These are phyloP conservation scores for Lordiphosa clarofinis DNA, from an alignment of 1,140 invertebrate genomes.

Conservation along the genomic window DNA sequence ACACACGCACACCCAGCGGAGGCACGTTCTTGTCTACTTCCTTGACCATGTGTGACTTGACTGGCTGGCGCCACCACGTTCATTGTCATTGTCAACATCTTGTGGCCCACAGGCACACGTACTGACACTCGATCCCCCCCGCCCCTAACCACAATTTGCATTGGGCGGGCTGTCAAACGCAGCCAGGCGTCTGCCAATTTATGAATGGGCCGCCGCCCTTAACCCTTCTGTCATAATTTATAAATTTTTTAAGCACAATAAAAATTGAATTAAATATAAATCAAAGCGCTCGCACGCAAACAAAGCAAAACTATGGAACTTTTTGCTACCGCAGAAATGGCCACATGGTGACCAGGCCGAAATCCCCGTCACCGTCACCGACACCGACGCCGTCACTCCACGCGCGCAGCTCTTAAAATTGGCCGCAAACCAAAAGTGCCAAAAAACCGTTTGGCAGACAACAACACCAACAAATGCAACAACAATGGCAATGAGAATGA, in stretches of 20 bases:
- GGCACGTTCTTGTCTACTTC: constrained; percentile 24
- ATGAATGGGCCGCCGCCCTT: constrained; percentile 49
- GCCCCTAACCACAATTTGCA: constrained; percentile 61
- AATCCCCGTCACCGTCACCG: constrained; percentile 1
- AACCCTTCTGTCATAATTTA: constrained; percentile 63
- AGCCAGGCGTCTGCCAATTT: constrained; percentile 65
- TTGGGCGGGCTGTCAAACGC: constrained; percentile 63
- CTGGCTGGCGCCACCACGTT: constrained; percentile 48
- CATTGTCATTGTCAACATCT: constrained; percentile 76
- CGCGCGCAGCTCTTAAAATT: constrained; percentile 53
- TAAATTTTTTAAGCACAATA: constrained; percentile 71
- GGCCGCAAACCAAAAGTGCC: constrained; percentile 68
- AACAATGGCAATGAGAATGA: constrained; percentile 16
- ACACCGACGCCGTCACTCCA: not conserved
- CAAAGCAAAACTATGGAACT: constrained; percentile 17
- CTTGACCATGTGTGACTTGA: constrained; percentile 50
- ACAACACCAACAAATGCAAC: constrained; percentile 19
- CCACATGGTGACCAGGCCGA: constrained; percentile 61
- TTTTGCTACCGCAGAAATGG: constrained; percentile 66
- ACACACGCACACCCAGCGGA: constrained; percentile 22
- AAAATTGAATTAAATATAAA: constrained; percentile 78
- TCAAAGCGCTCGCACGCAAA: constrained; percentile 32
- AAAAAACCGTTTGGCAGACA: constrained; percentile 56
- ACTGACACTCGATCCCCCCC: not conserved
- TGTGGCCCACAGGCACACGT: constrained; percentile 58